A percentile compares a stretch with the other conserved stretches of the same genome.
phyloP scores from a whole-genome alignment of 2,113 vertebrate species.

The Actenoides lindsayi region DNA sequence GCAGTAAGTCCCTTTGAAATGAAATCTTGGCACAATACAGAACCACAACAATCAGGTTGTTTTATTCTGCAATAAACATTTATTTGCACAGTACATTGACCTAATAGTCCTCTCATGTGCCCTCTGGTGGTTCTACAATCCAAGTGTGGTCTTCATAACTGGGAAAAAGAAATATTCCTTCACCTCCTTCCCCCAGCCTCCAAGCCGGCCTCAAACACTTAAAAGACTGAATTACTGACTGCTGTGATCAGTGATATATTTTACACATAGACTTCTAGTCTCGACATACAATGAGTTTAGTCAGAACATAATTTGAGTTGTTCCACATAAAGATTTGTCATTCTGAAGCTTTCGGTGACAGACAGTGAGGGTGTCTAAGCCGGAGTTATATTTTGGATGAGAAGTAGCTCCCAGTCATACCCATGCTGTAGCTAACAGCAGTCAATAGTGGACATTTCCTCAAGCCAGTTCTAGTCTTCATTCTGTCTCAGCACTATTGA shows the following conservation, averaged over 20 bases:
- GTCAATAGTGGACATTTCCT: neutral
- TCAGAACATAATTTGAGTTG: neutral
- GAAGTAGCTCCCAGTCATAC: neutral
- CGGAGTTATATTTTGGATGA: neutral
- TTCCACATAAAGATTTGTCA: neutral
- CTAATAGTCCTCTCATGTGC: slow-evolving; percentile 52
- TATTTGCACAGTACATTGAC: neutral
- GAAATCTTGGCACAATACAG: neutral
- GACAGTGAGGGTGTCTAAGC: neutral
- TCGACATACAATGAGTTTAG: neutral
- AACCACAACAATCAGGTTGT: neutral
- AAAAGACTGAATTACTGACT: neutral
- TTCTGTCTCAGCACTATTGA: neutral
- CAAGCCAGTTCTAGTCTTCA: neutral
- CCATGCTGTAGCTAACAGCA: neutral
- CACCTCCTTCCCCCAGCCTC: neutral
- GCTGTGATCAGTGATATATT: neutral
- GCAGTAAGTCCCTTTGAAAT: neutral
- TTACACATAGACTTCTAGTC: neutral
- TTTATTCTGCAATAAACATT: slow-evolving; percentile 45
- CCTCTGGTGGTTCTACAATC: slow-evolving; percentile 73
- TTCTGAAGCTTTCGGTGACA: neutral
- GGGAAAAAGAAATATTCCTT: neutral
- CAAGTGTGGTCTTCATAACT: neutral
- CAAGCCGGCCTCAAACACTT: neutral